Evolutionary conservation across 2,888 invertebrate species (phyloP).

Genomic region (Andricus curvator): DNA sequence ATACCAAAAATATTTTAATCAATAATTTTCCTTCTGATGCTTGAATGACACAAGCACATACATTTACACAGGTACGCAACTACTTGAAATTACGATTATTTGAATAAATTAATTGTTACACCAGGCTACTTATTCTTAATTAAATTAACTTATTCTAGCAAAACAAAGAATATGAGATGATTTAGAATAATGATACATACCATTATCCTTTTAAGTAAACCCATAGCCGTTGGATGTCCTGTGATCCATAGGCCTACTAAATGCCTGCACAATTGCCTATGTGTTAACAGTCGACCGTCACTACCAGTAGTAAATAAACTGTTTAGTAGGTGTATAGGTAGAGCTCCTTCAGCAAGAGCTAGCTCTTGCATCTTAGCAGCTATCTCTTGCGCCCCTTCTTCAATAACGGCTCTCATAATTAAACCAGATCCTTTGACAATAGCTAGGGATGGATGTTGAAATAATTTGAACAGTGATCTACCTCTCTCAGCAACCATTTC

Average conservation of each 20-base stretch:
- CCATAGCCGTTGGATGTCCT: conserved; percentile 94
- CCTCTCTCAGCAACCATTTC: conserved; percentile 97
- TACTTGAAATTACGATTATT: too few species aligned
- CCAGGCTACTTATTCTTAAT: too few species aligned
- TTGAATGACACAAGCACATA: too few species aligned
- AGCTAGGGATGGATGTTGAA: conserved; percentile 97
- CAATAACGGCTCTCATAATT: conserved; percentile 97
- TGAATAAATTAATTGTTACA: too few species aligned
- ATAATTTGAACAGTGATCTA: conserved; percentile 93
- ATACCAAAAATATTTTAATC: too few species aligned
- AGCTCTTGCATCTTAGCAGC: conserved; percentile 97
- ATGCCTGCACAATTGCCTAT: conserved; percentile 95
- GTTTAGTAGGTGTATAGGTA: conserved; percentile 94
- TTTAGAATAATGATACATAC: conserved; percentile 79
- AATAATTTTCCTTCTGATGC: too few species aligned
- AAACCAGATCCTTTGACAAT: conserved; percentile 99
- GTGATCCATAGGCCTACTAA: conserved; percentile 97
- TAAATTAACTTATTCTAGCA: too few species aligned
- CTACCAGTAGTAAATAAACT: conserved; percentile 91
- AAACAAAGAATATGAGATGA: too few species aligned
- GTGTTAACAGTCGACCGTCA: conserved; percentile 90
- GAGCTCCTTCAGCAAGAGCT: conserved; percentile 96
- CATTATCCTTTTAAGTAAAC: conserved; percentile 91
- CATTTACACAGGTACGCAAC: too few species aligned
- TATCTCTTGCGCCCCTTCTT: conserved; percentile 96